phyloP scores from a whole-genome alignment of 1,140 invertebrate genomes.

The Trinorchestia longiramus region DNA sequence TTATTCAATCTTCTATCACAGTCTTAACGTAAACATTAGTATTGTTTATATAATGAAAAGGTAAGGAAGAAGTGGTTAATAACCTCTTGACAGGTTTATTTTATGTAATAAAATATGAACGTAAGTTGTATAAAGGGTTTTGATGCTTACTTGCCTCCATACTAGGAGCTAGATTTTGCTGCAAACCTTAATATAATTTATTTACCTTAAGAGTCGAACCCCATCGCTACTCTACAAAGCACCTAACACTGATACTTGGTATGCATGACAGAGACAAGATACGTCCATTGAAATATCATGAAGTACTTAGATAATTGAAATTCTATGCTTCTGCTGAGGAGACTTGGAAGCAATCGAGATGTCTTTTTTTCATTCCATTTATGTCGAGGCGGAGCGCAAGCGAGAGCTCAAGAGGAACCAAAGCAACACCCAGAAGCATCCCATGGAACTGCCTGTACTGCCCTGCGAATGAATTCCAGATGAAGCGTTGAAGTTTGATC shows the following conservation, averaged over 20 bases:
- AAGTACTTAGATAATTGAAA: background rate
- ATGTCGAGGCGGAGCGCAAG: background rate
- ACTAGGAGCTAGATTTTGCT: background rate
- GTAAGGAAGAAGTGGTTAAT: background rate
- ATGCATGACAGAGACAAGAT: background rate
- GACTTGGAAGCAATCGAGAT: background rate
- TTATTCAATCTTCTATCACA: too few relatives aligned
- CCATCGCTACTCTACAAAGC: background rate
- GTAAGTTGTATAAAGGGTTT: background rate
- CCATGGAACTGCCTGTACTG: background rate
- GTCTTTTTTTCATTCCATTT: background rate
- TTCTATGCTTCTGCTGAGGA: background rate
- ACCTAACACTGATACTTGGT: background rate
- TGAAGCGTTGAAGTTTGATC: constrained; percentile 53
- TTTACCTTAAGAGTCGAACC: background rate
- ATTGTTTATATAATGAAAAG: background rate
- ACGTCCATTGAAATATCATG: background rate
- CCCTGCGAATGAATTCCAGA: constrained; percentile 48
- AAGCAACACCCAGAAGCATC: background rate
- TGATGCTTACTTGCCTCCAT: background rate
- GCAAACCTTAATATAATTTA: background rate
- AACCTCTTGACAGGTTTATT: background rate
- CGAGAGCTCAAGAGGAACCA: constrained; percentile 13
- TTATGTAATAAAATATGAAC: background rate
- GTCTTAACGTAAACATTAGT: too few relatives aligned